Percentiles rank a stretch among this genome's conserved stretches.
Conservation (phyloP, 1,140 invertebrate genomes). For the Diabrotica undecimpunctata region DNA sequence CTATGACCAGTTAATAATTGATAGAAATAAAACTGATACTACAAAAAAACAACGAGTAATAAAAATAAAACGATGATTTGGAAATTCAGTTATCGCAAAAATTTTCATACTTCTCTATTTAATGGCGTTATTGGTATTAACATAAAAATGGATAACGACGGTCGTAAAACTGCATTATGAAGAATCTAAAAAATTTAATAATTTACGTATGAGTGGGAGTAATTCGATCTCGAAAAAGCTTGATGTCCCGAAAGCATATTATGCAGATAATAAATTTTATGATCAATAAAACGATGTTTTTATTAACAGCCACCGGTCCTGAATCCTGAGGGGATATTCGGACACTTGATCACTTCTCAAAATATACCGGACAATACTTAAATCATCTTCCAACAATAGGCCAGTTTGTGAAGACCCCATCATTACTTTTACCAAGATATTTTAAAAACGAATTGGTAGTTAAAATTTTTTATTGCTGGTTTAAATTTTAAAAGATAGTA, state of each 20-base stretch:
- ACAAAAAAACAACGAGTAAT: background rate
- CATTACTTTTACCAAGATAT: too few species aligned
- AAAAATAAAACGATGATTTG: background rate
- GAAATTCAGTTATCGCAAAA: background rate
- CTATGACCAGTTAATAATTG: background rate
- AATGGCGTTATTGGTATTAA: background rate
- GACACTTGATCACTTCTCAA: constrained; percentile 11
- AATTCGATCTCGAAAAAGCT: constrained; percentile 12
- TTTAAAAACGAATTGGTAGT: too few species aligned
- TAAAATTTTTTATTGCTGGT: too few species aligned
- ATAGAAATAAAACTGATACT: background rate
- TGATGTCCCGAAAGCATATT: constrained; percentile 9
- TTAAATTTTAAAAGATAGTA: too few species aligned
- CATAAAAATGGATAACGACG: constrained; percentile 4
- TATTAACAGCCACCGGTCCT: constrained; percentile 12
- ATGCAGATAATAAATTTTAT: constrained; percentile 12
- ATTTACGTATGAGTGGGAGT: constrained; percentile 4
- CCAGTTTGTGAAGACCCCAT: background rate
- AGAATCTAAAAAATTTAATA: constrained; percentile 9
- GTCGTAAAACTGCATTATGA: background rate
- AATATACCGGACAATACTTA: constrained; percentile 14
- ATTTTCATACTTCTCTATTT: background rate
- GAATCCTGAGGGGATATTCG: background rate
- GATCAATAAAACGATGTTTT: constrained; percentile 17
- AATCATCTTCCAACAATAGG: background rate